Conservation (phyloP, 2,888 invertebrate genomes). For the Meghimatium bilineatum region DNA sequence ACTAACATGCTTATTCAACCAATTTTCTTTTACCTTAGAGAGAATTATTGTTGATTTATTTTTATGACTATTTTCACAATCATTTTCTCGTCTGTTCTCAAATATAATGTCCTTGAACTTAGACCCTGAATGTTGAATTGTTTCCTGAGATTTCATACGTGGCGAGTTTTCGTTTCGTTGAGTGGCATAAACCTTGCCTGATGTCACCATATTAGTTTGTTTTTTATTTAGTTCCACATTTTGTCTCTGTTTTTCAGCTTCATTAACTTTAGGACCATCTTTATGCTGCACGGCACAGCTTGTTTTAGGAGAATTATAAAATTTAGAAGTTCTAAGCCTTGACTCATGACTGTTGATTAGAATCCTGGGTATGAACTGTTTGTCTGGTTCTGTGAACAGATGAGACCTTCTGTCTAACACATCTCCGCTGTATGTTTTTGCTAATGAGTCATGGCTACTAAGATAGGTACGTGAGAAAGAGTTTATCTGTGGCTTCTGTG, state of each 20-base stretch:
- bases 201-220: no score
- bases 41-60: no score
- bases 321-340: constrained; percentile 68
- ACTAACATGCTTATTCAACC: constrained; percentile 71
- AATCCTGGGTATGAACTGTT: constrained; percentile 74
- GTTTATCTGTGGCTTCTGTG: constrained; percentile 53
- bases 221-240: constrained; percentile 7
- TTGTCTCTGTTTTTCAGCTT: not conserved
- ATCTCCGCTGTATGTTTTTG: constrained; percentile 68
- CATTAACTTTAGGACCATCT: not conserved
- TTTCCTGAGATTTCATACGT: no score
- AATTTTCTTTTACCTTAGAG: constrained; percentile 60
- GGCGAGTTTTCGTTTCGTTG: no score
- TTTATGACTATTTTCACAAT: no score
- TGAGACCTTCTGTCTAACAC: constrained; percentile 70
- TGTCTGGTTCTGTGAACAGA: constrained; percentile 72
- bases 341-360: constrained; percentile 70
- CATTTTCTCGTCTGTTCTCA: constrained; percentile 72
- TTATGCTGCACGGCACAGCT: not conserved
- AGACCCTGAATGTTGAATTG: constrained; percentile 45
- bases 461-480: constrained; percentile 43
- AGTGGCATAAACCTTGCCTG: no score
- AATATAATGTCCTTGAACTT: constrained; percentile 71
- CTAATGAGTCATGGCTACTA: constrained; percentile 47
- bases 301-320: constrained; percentile 70